phyloP scores from a whole-genome alignment of 2,888 invertebrate species.

The Zelleria hepariella region DNA sequence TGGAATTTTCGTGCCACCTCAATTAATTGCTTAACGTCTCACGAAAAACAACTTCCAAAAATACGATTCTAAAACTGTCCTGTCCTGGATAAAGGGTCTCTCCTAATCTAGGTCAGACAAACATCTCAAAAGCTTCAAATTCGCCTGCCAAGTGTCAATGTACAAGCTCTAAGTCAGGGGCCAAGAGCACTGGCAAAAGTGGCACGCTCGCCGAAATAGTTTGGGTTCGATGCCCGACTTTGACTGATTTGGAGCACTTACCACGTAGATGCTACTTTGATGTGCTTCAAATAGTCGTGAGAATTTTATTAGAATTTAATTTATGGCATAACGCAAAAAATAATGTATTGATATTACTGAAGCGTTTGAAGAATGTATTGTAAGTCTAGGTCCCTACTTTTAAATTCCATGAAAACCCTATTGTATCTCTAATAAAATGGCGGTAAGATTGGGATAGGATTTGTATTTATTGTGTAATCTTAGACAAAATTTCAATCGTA shows the following conservation, averaged over 20 bases:
- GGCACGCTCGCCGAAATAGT: conserved; percentile 3
- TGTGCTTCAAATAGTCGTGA: neutral
- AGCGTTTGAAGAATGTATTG: too few relatives aligned
- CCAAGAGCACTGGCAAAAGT: conserved; percentile 5
- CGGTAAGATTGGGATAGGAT: too few relatives aligned
- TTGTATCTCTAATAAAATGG: too few relatives aligned
- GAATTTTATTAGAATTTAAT: neutral
- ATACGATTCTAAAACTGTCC: neutral
- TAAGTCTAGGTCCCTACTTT: too few relatives aligned
- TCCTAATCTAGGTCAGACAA: neutral
- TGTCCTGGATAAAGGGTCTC: neutral
- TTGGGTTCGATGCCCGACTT: conserved; percentile 11
- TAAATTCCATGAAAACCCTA: too few relatives aligned
- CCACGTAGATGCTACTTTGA: neutral
- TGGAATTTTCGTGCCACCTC: neutral
- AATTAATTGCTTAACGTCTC: neutral
- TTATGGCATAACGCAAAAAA: too few relatives aligned
- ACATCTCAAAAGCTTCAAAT: neutral
- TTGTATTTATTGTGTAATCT: too few relatives aligned
- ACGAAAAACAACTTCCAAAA: neutral
- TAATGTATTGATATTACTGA: too few relatives aligned
- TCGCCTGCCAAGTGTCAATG: conserved; percentile 5
- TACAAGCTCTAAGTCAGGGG: neutral
- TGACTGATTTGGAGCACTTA: conserved; percentile 8
- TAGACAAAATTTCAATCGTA: too few relatives aligned